A percentile compares a stretch with the other conserved stretches of the same genome.
Conservation (phyloP, 2,113 vertebrate genomes). For the Tichodroma muraria region DNA sequence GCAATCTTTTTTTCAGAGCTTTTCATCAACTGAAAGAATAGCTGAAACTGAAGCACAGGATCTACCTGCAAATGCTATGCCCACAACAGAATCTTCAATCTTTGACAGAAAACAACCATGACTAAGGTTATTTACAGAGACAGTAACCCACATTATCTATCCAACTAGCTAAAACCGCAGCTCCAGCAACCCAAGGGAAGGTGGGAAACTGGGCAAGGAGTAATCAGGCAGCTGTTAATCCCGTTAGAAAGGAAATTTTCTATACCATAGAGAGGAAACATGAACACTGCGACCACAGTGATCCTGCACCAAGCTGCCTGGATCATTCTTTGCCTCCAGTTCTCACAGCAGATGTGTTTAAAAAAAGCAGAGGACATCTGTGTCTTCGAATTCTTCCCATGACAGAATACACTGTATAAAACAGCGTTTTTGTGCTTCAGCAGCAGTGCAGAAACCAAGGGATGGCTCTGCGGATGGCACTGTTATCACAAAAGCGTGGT, state of each 20-base stretch:
- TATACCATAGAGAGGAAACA: background rate
- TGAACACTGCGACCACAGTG: fast-evolving
- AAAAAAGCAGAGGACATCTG: background rate
- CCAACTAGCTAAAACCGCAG: background rate
- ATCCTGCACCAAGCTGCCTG: background rate
- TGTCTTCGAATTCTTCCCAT: background rate
- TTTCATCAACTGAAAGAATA: background rate
- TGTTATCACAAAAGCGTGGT: fast-evolving
- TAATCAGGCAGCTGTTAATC: background rate
- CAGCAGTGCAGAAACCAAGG: background rate
- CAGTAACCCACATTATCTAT: background rate
- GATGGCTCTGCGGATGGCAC: background rate
- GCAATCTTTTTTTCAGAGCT: background rate
- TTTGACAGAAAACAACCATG: background rate
- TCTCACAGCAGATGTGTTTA: background rate
- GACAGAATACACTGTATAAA: fast-evolving
- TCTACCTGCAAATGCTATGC: background rate
- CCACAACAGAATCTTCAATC: background rate
- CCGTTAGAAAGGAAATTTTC: background rate
- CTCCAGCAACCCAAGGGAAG: background rate
- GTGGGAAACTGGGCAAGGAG: background rate
- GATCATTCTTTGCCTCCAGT: background rate
- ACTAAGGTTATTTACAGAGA: background rate
- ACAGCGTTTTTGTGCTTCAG: fast-evolving
- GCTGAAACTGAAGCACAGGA: background rate